A percentile compares a stretch with the other conserved stretches of the same genome.
phyloP scores from a whole-genome alignment of 2,888 invertebrate genomes.

The Hedya salicella region DNA sequence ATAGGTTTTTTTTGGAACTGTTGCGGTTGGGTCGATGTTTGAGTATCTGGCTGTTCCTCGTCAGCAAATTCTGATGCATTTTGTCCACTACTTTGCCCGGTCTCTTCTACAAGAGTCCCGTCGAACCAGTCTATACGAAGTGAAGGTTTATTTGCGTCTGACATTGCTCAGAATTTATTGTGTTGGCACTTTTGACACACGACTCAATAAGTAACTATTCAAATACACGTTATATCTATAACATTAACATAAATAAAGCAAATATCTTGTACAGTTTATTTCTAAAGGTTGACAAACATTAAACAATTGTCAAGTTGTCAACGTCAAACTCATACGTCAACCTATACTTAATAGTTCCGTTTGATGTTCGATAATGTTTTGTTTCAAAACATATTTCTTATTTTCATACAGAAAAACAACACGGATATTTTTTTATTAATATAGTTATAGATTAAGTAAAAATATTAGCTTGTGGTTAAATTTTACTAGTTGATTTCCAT shows the following conservation, averaged over 20 bases:
- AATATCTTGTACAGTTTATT: not conserved
- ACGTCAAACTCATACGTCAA: not conserved
- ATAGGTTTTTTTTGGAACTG: constrained; percentile 72
- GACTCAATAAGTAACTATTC: not conserved
- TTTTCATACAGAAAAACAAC: too few species aligned
- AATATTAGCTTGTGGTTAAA: too few species aligned
- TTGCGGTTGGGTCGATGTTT: constrained; percentile 53
- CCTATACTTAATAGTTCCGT: not conserved
- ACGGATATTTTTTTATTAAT: too few species aligned
- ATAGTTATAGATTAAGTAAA: too few species aligned
- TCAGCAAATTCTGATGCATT: constrained; percentile 59
- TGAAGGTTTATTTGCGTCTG: constrained; percentile 62
- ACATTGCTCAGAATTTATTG: constrained; percentile 53
- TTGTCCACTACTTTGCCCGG: constrained; percentile 49
- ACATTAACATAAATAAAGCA: not conserved
- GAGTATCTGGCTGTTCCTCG: constrained; percentile 59
- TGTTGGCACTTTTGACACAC: not conserved
- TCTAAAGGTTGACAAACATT: not conserved
- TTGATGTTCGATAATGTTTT: not conserved
- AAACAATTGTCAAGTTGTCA: not conserved
- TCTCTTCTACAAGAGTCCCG: constrained; percentile 73
- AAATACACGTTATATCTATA: not conserved
- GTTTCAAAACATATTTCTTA: too few species aligned
- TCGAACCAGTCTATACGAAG: constrained; percentile 81
- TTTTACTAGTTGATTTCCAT: too few species aligned